Percentiles rank a stretch among this genome's conserved stretches.
phyloP scores from a whole-genome alignment of 2,888 invertebrate genomes.

The Coremacera marginata region DNA sequence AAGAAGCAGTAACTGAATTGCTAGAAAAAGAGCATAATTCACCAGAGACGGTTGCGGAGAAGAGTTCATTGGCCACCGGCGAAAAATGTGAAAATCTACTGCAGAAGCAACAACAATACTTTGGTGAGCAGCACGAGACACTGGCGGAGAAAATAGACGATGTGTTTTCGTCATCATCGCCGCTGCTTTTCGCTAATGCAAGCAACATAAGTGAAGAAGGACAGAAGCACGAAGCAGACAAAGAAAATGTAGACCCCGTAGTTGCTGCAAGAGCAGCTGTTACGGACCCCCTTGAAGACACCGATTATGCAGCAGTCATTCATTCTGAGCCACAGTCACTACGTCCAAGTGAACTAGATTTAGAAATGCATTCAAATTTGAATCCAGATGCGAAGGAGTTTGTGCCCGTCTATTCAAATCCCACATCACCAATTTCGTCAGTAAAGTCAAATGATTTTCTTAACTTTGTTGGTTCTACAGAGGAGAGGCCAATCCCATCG shows the following conservation, averaged over 20 bases:
- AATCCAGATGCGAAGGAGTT: constrained; percentile 91
- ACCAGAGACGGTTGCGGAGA: constrained; percentile 51
- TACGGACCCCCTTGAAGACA: constrained; percentile 6
- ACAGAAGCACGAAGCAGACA: constrained; percentile 20
- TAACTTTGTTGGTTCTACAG: constrained; percentile 40
- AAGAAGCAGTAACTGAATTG: constrained; percentile 43
- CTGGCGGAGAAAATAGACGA: constrained; percentile 22
- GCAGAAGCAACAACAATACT: constrained; percentile 23
- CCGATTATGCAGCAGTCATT: constrained; percentile 25
- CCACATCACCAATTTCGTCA: constrained; percentile 71
- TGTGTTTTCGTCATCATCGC: constrained; percentile 25
- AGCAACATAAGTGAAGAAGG: background rate
- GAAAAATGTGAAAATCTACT: constrained; percentile 52
- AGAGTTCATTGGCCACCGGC: constrained; percentile 63
- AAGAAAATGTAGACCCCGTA: constrained; percentile 25
- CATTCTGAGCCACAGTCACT: background rate
- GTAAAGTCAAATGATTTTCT: constrained; percentile 35
- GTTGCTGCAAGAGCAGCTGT: constrained; percentile 19
- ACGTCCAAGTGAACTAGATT: constrained; percentile 41
- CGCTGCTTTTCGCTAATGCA: background rate
- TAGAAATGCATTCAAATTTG: constrained; percentile 80
- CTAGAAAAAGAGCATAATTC: constrained; percentile 32
- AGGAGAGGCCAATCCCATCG: constrained; percentile 35
- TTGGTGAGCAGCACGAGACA: constrained; percentile 9
- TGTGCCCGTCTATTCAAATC: constrained; percentile 71